Base-by-base conservation (phyloP, 2,797 vertebrate species). In the Spheniscus humboldti region DNA sequence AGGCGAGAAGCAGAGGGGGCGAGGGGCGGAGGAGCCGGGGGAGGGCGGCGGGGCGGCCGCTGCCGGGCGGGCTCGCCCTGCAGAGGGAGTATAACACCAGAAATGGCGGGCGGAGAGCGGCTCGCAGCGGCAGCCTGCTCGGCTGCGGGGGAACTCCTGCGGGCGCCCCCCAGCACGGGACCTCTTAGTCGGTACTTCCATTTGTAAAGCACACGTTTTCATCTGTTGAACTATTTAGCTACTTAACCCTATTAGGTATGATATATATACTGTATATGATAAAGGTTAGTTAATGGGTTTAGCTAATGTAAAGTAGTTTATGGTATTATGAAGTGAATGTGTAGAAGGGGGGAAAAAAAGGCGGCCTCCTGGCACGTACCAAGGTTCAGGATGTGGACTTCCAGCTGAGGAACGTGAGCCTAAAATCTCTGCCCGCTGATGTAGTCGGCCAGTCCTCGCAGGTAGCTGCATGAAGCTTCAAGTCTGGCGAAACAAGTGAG, bases 81-180 rank as follows among this genome's bases (percentile, higher is more conserved):
- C 96, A 98, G 98, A 94, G 98, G 98, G 97, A 98, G 98, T 97
- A 91, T 69, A 9, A 50, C 19, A n/a, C 56, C 56, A 57, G 56
- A 23, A 57, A 57, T 57, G 30, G 37, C 30, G 4, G 47, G 22
- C 47, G 47, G 22, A 24, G 47, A 6, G 47, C 23, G 22, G 47
- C 47, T 24, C 22, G 47, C 23, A 7, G 47, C 22, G 47, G 47
- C 47, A 24, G 50, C 9, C 28, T 6, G 13, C 18, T 7, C 17
- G 18, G 74, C 35, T 5, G 13, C 47, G 37, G 19, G 33, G 28
- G 39, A 35, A 9, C 25, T 33, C 30, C 50, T 12, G 39, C 28
- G 19, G 60, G 50, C 5, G 35, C 69, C 4, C 31, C 0, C 7
- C 47, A 2, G n/a, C 47, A 1, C 1, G 25, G 4, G 4, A 11